Evolutionary conservation across 2,797 vertebrate species (phyloP), one percentile per base, ranked within the genome.

Genomic region (Rhabdomys pumilio): DNA sequence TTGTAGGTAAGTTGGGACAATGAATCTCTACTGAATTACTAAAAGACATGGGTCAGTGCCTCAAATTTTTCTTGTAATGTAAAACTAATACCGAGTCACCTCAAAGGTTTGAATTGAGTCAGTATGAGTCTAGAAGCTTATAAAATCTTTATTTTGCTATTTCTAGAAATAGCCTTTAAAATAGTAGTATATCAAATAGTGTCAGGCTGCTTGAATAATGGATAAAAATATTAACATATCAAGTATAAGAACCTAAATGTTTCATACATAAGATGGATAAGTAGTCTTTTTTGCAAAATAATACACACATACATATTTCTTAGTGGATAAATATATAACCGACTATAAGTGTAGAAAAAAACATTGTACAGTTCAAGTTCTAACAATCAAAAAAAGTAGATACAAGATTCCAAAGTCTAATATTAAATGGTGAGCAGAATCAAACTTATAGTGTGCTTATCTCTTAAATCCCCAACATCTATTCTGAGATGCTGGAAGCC

Each of bases 221-320:
- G 15, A 47, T 65, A 84, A 29, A 59, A 84, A 63, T 34, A 47
- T 31, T 65, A 84, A 17, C 15, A 31, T 63, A 63, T 63, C 26
- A 31, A 63, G 26, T 84, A 34, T 85, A 90, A 90, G n/a, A 57
- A 83, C 80, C 87, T 12, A 10, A 89, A 81, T 89, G 50, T 94
- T 63, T 91, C 47, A 92, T 13, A 72, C 3, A 67, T 84, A 75
- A 57, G 41, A 31, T n/a, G 31, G n/a, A 14, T 85, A 88, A 20
- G 34, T n/a, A 63, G 53, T 26, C 14, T 59, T 95, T 87, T 55
- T 95, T 92, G 3, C 79, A 96, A 85, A 92, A 76, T 41, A 87
- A 61, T 47, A 47, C 19, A 73, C 11, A 85, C 20, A 80, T 5
- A 1, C 31, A 95, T 50, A 85, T 44, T 84, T 87, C 17, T 69